These are phyloP conservation scores for Dendrocincla fuliginosa DNA, from an alignment of 2,797 vertebrate genomes.

Conservation along the genomic window DNA sequence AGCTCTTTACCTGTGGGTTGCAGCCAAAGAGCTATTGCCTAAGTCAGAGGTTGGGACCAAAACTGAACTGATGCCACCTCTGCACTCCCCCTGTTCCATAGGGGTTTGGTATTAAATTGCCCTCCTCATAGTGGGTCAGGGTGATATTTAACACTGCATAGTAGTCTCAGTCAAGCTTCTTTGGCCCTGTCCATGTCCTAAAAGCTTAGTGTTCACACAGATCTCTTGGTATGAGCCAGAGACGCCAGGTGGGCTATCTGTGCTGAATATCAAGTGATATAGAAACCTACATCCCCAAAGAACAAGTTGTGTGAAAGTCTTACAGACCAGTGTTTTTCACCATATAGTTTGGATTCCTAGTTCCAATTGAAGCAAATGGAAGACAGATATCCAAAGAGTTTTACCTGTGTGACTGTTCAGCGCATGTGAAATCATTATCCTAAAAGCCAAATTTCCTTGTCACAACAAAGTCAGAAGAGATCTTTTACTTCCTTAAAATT, in stretches of 20 bases:
- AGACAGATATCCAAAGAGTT: background rate
- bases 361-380: background rate
- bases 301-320: background rate
- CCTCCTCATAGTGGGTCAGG: background rate
- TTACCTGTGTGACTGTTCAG: background rate
- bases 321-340: background rate
- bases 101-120: background rate
- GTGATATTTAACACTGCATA: background rate
- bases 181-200: background rate
- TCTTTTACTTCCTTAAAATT: background rate
- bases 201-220: background rate
- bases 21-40: background rate
- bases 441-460: background rate
- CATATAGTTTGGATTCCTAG: background rate
- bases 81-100: background rate
- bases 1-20: background rate
- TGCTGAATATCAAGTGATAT: background rate
- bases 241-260: background rate
- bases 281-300: background rate
- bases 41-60: background rate
- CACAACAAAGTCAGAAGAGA: background rate
- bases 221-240: background rate
- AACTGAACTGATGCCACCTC: background rate
- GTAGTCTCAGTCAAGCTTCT: background rate
- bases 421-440: background rate